phyloP scores from a whole-genome alignment of 2,113 vertebrate species.

The Phrynosoma platyrhinos region DNA sequence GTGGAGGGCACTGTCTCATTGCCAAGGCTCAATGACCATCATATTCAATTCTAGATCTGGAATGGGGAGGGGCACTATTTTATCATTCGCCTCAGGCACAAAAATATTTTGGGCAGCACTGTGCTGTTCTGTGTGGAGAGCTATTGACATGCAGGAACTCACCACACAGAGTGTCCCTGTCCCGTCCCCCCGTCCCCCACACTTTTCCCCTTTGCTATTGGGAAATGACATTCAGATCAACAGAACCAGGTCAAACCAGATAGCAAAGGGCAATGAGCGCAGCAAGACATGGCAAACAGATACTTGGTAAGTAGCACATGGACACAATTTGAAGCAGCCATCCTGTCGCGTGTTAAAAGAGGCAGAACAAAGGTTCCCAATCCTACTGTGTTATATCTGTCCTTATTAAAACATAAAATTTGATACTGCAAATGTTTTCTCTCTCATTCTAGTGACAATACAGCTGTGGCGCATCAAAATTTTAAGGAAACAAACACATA shows the following conservation, averaged over 20 bases:
- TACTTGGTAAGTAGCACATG: not conserved
- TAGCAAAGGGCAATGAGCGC: not conserved
- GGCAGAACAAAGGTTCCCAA: not conserved
- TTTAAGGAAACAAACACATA: not conserved
- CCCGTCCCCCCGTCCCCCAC: not conserved
- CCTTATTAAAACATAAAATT: not conserved
- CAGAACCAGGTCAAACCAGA: not conserved
- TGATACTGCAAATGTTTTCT: constrained; percentile 31
- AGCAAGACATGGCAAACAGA: not conserved
- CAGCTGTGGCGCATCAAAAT: not conserved
- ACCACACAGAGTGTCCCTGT: not conserved
- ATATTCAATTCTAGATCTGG: no score
- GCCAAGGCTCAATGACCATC: no score
- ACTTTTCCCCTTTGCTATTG: not conserved
- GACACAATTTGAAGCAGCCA: not conserved
- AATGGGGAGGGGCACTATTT: no score
- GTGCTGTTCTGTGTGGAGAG: not conserved
- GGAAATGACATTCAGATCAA: not conserved
- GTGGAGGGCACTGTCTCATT: no score
- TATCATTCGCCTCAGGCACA: no score
- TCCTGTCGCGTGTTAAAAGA: not conserved
- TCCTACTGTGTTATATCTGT: not conserved
- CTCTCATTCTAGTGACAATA: not conserved
- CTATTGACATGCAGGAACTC: not conserved
- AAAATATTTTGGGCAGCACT: no score